Evolutionary conservation across 2,797 vertebrate genomes (phyloP).

Genomic region (Furcifer pardalis): DNA sequence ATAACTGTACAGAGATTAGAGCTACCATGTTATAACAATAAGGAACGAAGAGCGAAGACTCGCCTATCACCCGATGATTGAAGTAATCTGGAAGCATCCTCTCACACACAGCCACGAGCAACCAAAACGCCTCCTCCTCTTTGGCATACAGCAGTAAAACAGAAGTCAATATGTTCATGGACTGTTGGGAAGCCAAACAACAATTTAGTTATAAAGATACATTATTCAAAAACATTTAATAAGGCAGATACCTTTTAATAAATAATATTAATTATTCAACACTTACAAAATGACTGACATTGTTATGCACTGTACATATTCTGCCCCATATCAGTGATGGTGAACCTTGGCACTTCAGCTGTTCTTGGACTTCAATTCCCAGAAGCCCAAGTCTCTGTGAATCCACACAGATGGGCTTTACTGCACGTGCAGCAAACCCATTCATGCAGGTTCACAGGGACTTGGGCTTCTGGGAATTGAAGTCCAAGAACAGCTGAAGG

Average conservation of each 20-base stretch:
- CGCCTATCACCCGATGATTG: slow-evolving; percentile 94
- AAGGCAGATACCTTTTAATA: not conserved
- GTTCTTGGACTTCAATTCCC: too few species aligned
- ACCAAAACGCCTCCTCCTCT: slow-evolving; percentile 97
- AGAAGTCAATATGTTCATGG: slow-evolving; percentile 97
- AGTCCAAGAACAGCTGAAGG: too few species aligned
- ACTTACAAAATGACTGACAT: not conserved
- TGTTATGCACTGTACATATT: not conserved
- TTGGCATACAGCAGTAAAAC: slow-evolving; percentile 92
- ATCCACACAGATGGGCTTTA: too few species aligned
- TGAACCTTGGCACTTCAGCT: too few species aligned
- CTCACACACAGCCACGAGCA: slow-evolving; percentile 94
- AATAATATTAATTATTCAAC: not conserved
- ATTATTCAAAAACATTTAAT: slow-evolving; percentile 11
- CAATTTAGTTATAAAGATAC: slow-evolving; percentile 30
- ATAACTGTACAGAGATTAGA: too few species aligned
- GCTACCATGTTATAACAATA: not conserved
- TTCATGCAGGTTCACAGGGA: too few species aligned
- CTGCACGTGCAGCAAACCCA: too few species aligned
- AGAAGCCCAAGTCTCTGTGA: too few species aligned
- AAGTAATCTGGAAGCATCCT: slow-evolving; percentile 97
- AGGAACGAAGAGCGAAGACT: not conserved
- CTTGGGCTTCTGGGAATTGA: too few species aligned
- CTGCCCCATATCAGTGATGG: too few species aligned
- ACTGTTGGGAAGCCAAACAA: slow-evolving; percentile 76